These are phyloP conservation scores for Hylia prasina DNA, from an alignment of 2,113 vertebrate species.

Conservation along the genomic window DNA sequence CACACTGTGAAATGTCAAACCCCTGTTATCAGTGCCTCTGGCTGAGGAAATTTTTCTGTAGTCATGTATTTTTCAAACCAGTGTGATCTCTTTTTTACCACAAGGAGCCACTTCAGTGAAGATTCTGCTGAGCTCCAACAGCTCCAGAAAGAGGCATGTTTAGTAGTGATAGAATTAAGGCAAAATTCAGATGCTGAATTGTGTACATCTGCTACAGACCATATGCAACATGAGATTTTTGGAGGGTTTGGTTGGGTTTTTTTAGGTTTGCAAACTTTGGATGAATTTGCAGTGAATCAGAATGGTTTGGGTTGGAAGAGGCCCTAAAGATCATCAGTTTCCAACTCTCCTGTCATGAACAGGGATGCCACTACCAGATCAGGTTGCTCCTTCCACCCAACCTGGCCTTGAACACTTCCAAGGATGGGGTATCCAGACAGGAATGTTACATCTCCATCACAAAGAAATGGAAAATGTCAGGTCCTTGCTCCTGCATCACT, in stretches of 20 bases:
- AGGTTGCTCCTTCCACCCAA: not conserved
- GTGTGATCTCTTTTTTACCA: not conserved
- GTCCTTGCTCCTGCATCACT: not conserved
- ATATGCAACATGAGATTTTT: not conserved
- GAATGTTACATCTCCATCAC: not conserved
- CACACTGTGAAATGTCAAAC: not conserved
- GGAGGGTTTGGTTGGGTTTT: not conserved
- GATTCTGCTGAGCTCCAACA: not conserved
- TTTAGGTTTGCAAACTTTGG: not conserved
- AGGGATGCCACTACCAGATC: not conserved
- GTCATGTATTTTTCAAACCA: not conserved
- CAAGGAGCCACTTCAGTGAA: not conserved
- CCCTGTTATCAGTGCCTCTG: not conserved
- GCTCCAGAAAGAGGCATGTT: not conserved
- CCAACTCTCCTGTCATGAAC: not conserved
- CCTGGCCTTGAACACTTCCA: not conserved
- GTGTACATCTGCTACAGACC: not conserved
- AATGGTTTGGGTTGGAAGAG: not conserved
- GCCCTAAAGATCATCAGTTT: not conserved
- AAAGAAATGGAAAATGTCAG: not conserved
- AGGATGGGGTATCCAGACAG: not conserved
- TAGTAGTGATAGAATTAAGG: not conserved
- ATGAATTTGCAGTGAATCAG: not conserved
- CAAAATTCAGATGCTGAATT: not conserved
- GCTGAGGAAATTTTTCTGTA: not conserved